phyloP scores from a whole-genome alignment of 2,113 vertebrate genomes.

The Redunca redunca region DNA sequence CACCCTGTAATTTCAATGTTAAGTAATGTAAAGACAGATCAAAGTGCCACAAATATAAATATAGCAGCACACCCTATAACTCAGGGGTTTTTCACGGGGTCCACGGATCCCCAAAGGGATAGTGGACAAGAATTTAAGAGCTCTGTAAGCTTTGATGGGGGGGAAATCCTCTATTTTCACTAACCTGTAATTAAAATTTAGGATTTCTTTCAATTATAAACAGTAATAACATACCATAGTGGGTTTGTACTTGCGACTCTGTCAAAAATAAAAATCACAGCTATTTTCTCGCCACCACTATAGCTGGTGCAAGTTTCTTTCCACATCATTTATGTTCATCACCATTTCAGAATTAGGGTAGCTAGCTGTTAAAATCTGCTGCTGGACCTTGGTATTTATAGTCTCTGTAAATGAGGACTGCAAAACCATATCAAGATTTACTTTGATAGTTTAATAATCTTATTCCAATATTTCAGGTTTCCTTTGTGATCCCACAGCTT shows the following conservation, averaged over 20 bases:
- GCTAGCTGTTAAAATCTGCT: not conserved
- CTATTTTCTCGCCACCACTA: not conserved
- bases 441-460: not conserved
- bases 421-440: not conserved
- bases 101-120: not conserved
- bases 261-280: not conserved
- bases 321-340: no score
- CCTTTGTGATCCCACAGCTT: not conserved
- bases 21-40: not conserved
- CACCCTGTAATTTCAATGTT: not conserved
- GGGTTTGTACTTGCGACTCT: not conserved
- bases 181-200: not conserved
- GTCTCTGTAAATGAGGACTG: not conserved
- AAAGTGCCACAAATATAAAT: not conserved
- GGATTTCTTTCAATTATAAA: not conserved
- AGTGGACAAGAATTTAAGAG: not conserved
- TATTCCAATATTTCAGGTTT: not conserved
- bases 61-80: rapidly evolving
- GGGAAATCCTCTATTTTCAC: not conserved
- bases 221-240: not conserved
- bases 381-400: not conserved
- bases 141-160: not conserved
- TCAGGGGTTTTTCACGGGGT: not conserved
- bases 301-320: not conserved
- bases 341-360: not conserved